Base-by-base conservation (phyloP, 2,797 vertebrate genomes). In the Dendrocincla fuliginosa region DNA sequence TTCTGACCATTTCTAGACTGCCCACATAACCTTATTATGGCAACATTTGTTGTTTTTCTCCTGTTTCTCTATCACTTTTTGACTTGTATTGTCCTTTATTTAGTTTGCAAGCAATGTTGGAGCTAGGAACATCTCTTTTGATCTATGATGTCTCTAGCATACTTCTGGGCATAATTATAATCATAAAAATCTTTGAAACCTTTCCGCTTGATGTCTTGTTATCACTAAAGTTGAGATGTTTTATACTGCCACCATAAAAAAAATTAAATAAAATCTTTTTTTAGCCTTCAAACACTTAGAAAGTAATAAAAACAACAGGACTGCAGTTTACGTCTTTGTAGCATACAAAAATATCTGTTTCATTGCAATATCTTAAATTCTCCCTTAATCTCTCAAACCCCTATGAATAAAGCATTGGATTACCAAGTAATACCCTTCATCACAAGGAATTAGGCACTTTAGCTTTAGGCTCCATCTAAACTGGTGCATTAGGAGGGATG, bases 371-470 rank as follows among this genome's bases (percentile, higher is more conserved):
- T 92, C 89, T 93, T 94, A 80, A 94, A 81, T 92, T 95, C 82
- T 87, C 84, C 46, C 71, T 92, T 96, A 97, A 95, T 96, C 93
- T 93, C 92, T 85, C 82, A 90, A 94, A 70, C 76, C 78, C 71
- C 79, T 85, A 80, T 92, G 84, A 96, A 92, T 90, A 94, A 97
- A 93, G 95, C 87, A 79, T 74, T 96, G 93, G 91, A 95, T 97
- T 96, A 94, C 85, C 87, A 87, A 87, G 76, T 94, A 96, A 96
- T 88, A 93, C 87, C 85, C 80, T 84, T 94, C 91, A 88, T 91
- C 95, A 79, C 73, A 55, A 82, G 94, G 96, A 94, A 93, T 95
- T 92, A 96, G 74, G 87, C 89, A 91, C 87, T 96, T 95, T 6
- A 84, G 94, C 85, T 91, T 79, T 92, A 86, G 87, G 61, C 84